These are phyloP conservation scores for Mythimna lalbum DNA, from an alignment of 2,888 invertebrate species.

Conservation along the genomic window DNA sequence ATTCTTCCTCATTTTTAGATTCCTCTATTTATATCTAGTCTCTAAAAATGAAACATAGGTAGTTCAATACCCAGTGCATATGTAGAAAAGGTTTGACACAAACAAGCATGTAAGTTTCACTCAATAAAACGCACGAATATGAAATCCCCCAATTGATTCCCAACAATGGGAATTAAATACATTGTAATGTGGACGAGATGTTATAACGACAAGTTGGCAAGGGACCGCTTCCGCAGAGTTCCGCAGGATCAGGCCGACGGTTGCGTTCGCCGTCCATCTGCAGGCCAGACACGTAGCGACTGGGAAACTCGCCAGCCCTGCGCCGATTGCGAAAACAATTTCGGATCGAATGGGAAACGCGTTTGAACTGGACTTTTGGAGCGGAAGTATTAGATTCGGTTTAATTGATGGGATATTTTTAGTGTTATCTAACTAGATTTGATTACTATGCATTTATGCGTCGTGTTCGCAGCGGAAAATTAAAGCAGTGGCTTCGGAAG, in stretches of 20 bases:
- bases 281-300: conserved; percentile 67
- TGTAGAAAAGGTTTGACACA: conserved; percentile 6
- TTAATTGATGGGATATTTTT: conserved; percentile 65
- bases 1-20: not conserved
- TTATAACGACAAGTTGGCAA: conserved; percentile 68
- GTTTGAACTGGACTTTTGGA: conserved; percentile 62
- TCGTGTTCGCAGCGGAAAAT: conserved; percentile 8
- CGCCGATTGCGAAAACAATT: conserved; percentile 72
- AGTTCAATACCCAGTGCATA: not conserved
- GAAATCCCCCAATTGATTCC: conserved; percentile 40
- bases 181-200: conserved; percentile 59
- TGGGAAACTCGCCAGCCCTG: conserved; percentile 69
- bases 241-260: conserved; percentile 58
- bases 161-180: conserved; percentile 49
- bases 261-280: conserved; percentile 54
- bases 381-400: conserved; percentile 63
- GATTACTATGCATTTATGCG: conserved; percentile 36
- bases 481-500: not conserved
- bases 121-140: conserved; percentile 25
- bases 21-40: not conserved
- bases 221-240: conserved; percentile 56
- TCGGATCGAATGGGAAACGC: conserved; percentile 65
- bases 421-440: conserved; percentile 48
- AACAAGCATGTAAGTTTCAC: conserved; percentile 31
- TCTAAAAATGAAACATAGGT: conserved; percentile 5